Evolutionary conservation across 2,888 invertebrate genomes (phyloP).

Genomic region (Drosophila heteroneura): DNA sequence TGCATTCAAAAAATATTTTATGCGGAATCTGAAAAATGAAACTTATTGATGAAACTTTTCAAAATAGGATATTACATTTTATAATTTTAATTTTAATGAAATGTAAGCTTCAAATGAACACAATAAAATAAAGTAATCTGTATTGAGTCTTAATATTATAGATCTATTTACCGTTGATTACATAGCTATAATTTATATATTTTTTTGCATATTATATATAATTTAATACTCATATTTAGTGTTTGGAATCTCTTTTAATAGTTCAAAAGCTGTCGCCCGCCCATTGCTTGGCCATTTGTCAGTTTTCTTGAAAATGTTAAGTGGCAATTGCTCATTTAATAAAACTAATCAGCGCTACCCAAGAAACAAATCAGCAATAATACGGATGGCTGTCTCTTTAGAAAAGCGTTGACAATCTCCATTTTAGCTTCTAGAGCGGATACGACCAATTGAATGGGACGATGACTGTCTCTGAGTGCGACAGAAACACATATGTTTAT

Average conservation of each 20-base stretch:
- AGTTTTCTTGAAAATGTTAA: slow-evolving; percentile 44
- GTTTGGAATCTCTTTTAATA: background rate
- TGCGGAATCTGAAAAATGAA: background rate
- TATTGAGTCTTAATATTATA: background rate
- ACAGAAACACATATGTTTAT: slow-evolving; percentile 3
- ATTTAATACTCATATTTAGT: background rate
- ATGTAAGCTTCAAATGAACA: background rate
- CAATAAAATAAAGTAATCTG: background rate
- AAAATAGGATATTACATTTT: background rate
- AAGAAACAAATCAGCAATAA: slow-evolving; percentile 56
- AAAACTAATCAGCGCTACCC: slow-evolving; percentile 69
- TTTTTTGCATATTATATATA: background rate
- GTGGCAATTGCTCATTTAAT: slow-evolving; percentile 80
- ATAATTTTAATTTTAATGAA: background rate
- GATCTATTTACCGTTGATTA: background rate
- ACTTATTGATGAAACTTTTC: background rate
- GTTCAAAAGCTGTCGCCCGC: background rate
- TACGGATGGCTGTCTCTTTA: slow-evolving; percentile 19
- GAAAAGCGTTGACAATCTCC: slow-evolving; percentile 76
- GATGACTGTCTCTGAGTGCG: slow-evolving; percentile 63
- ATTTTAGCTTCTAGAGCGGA: slow-evolving; percentile 77
- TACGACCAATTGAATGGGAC: slow-evolving; percentile 80
- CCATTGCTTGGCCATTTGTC: slow-evolving; percentile 40
- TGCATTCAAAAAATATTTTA: background rate
- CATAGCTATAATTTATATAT: background rate